Evolutionary conservation across 2,113 vertebrate species (phyloP).

Genomic region (Sinocyclocheilus rhinocerous): DNA sequence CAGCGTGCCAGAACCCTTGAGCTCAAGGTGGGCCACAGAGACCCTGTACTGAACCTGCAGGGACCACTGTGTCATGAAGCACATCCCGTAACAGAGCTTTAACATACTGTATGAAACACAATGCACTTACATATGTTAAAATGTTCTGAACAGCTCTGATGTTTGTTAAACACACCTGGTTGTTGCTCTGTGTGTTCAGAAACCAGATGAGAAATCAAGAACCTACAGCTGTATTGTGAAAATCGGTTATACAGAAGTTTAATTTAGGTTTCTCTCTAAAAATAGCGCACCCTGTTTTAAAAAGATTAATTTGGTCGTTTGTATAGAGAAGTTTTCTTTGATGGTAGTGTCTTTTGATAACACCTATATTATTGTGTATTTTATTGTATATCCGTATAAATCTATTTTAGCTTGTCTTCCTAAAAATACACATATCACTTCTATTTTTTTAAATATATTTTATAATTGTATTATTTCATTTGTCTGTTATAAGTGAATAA

Average conservation of each 20-base stretch:
- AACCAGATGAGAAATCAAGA: conserved; percentile 23
- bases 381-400: not conserved
- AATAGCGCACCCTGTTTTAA: not conserved
- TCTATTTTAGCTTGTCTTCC: not conserved
- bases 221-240: not conserved
- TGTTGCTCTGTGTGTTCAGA: conserved; percentile 12
- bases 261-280: not conserved
- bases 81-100: conserved; percentile 53
- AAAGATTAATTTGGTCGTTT: not conserved
- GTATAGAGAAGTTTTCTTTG: not conserved
- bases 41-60: conserved; percentile 63
- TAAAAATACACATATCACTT: not conserved
- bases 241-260: not conserved
- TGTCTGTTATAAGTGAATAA: conserved; percentile 18
- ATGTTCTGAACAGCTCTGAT: conserved; percentile 27
- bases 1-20: conserved; percentile 63
- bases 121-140: conserved; percentile 30
- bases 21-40: conserved; percentile 69
- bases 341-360: not conserved
- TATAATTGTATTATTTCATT: not conserved
- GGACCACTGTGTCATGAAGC: conserved; percentile 64
- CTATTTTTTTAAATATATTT: not conserved
- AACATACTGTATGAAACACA: conserved; percentile 34
- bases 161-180: conserved; percentile 12
- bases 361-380: not conserved